Evolutionary conservation across 2,797 vertebrate genomes (phyloP).

Genomic region (Mormyrus proboscirostris): DNA sequence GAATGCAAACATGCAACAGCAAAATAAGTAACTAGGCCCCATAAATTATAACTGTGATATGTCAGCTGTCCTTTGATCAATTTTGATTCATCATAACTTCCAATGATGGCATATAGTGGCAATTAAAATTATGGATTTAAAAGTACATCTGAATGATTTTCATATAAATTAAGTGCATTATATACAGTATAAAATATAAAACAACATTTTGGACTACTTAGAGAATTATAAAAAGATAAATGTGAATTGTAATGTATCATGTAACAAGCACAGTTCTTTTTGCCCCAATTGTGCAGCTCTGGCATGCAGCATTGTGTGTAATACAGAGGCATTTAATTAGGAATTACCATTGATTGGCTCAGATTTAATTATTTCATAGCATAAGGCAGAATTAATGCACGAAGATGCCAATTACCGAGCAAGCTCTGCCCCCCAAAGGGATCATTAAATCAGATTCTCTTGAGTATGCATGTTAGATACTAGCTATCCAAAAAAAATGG

Average conservation of each 20-base stretch:
- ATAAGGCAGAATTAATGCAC: slow-evolving; percentile 16
- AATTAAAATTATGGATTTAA: slow-evolving; percentile 15
- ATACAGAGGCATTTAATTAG: slow-evolving; percentile 22
- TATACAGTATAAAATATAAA: slow-evolving; percentile 12
- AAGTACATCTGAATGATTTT: neutral
- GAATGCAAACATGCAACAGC: neutral
- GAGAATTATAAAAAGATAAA: slow-evolving; percentile 23
- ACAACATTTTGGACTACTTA: slow-evolving; percentile 9
- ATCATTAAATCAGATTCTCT: slow-evolving; percentile 22
- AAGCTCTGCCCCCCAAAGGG: slow-evolving; percentile 9
- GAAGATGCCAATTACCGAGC: slow-evolving; percentile 31
- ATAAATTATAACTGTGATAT: neutral
- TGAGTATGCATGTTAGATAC: neutral
- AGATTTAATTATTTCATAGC: slow-evolving; percentile 32
- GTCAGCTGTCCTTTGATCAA: neutral
- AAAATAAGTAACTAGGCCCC: neutral
- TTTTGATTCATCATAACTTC: neutral
- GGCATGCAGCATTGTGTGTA: neutral
- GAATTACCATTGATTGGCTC: slow-evolving; percentile 29
- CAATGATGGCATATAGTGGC: neutral
- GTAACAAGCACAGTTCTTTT: neutral
- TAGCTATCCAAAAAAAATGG: neutral
- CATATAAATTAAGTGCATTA: neutral
- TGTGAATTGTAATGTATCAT: slow-evolving; percentile 22
- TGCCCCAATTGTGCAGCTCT: neutral